Base-by-base conservation (phyloP, 2,113 vertebrate genomes). In the Xenopus laevis region DNA sequence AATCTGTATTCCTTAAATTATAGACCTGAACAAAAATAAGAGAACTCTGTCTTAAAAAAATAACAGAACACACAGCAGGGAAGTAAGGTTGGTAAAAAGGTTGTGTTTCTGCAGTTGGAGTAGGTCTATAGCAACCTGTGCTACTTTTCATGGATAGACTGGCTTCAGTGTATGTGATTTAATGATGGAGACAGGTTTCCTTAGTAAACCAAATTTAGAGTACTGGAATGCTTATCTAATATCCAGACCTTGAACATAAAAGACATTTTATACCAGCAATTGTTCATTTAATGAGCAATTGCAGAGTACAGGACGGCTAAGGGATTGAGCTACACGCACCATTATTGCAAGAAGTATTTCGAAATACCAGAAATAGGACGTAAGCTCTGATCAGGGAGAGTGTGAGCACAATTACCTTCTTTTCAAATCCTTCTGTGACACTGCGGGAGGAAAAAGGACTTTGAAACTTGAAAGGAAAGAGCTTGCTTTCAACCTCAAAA, bases 351-450 rank as follows among this genome's bases (percentile, higher is more conserved):
- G 94, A 95, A 95, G 95, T 95, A 96, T 95, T 93, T 93, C 95
- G 94, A 96, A 98, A 98, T 97, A 97, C 95, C 93, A 97, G 95
- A 97, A 95, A 93, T 90, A 91, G 94, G 94, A 95, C 92, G 92
- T 95, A 95, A 92, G 95, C 96, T 99, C 95, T 99, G 97, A 98
- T 99, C 96, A 97, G 94, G 93, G 93, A 92, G 95, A 96, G 95
- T 95, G 95, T 88, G 95, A 97, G 95, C 95, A 99, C 97, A 98
- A 99, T 99, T 99, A 99, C 96, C 95, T 98, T 96, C 97, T 98
- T 98, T 98, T 98, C 96, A 98, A 98, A 98, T 98, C 96, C 96
- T 98, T 98, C 95, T 96, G 96, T 98, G 97, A 98, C 96, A 97
- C 96, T 94, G 96, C 93, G 90, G 97, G 97, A 98, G 95, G 95